Conservation (phyloP, 2,797 vertebrate species). For the Esox lucius region DNA sequence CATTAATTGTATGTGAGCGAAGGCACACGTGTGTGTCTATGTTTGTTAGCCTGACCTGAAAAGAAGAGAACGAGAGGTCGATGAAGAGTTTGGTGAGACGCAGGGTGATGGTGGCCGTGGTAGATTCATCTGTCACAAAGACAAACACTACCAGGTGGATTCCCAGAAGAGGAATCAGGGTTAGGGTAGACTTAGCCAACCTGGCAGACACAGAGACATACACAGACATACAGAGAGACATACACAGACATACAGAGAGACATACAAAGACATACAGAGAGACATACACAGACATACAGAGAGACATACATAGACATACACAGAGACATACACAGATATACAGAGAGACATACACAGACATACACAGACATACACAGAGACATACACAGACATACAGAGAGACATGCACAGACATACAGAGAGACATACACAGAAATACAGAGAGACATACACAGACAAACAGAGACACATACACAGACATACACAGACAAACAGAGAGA, state of each 20-base stretch:
- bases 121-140: constrained; percentile 88
- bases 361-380: too few species aligned
- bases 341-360: not conserved
- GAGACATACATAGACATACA: not conserved
- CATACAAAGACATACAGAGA: too few species aligned
- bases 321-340: not conserved
- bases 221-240: not conserved
- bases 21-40: not conserved
- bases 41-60: constrained; percentile 80
- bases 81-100: constrained; percentile 91
- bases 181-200: constrained; percentile 94
- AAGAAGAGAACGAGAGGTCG: constrained; percentile 92
- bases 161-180: constrained; percentile 92
- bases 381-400: not conserved
- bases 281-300: not conserved
- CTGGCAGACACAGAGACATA: constrained; percentile 61
- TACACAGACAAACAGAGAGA: constrained; percentile 3
- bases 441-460: not conserved
- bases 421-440: not conserved
- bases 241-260: too few species aligned
- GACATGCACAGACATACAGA: too few species aligned
- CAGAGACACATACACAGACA: too few species aligned
- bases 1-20: too few species aligned
- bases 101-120: constrained; percentile 75
- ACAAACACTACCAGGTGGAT: constrained; percentile 92